A percentile compares a stretch with the other conserved stretches of the same genome.
Evolutionary conservation across 2,888 invertebrate genomes (phyloP).

Genomic region (Chymomyza fuscimana): DNA sequence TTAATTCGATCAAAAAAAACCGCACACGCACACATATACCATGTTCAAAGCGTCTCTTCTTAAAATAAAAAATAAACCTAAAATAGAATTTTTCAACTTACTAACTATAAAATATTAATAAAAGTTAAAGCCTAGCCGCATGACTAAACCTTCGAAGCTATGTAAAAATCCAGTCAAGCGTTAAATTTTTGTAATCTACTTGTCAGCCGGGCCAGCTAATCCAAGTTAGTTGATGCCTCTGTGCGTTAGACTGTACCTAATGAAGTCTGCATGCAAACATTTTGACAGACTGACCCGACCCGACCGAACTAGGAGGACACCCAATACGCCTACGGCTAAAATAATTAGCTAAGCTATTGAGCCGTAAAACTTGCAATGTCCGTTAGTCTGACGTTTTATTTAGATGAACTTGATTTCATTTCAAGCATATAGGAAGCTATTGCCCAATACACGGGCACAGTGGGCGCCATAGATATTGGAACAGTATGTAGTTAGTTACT

Average conservation of each 20-base stretch:
- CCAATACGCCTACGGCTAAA: slow-evolving; percentile 23
- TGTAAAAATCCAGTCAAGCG: slow-evolving; percentile 60
- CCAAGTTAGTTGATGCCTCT: slow-evolving; percentile 22
- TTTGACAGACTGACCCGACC: neutral
- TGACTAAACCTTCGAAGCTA: neutral
- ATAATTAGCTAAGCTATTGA: slow-evolving; percentile 66
- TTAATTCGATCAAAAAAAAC: too few relatives aligned
- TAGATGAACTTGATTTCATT: slow-evolving; percentile 61
- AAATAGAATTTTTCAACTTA: too few relatives aligned
- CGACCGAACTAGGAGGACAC: neutral
- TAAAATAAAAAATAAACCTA: too few relatives aligned
- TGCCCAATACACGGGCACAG: neutral
- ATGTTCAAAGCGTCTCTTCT: too few relatives aligned
- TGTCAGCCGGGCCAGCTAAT: slow-evolving; percentile 20
- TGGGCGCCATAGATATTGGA: neutral
- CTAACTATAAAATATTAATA: neutral
- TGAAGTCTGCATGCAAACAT: slow-evolving; percentile 43
- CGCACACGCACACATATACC: too few relatives aligned
- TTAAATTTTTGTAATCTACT: slow-evolving; percentile 65
- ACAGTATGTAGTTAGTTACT: neutral
- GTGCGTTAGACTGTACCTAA: slow-evolving; percentile 40
- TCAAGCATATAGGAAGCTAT: slow-evolving; percentile 24
- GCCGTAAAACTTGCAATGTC: slow-evolving; percentile 52
- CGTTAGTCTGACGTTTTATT: slow-evolving; percentile 36
- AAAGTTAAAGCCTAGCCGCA: slow-evolving; percentile 17